phyloP scores from a whole-genome alignment of 92 coral and sea anemone species.

The Palythoa caribaeorum region DNA sequence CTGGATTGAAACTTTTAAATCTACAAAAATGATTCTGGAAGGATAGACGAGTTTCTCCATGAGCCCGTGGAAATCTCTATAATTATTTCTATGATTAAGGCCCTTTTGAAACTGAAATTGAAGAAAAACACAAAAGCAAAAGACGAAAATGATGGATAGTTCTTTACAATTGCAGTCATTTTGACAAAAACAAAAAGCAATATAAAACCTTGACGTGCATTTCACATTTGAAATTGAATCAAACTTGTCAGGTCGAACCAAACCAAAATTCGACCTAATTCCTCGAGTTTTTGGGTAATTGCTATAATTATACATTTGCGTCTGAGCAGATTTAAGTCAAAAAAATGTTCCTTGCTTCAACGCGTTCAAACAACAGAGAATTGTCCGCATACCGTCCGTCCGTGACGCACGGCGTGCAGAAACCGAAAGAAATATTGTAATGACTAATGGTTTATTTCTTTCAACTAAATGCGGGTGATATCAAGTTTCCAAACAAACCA shows the following conservation, averaged over 20 bases:
- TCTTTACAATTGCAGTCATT: no score
- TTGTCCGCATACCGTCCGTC: background rate
- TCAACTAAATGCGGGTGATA: slow-evolving; percentile 1
- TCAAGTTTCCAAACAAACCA: slow-evolving; percentile 24
- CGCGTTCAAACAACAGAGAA: background rate
- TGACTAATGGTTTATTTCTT: background rate
- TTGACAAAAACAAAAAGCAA: no score
- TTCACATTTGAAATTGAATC: background rate
- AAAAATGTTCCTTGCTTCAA: background rate
- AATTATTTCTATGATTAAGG: no score
- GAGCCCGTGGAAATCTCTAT: no score
- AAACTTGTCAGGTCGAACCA: background rate
- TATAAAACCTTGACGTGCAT: no score
- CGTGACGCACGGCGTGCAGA: background rate
- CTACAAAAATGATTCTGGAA: no score
- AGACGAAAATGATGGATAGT: no score
- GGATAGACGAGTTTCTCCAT: no score
- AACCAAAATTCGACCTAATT: background rate
- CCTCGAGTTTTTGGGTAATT: background rate
- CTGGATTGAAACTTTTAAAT: no score
- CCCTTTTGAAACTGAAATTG: no score
- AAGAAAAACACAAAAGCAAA: no score
- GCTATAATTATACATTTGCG: background rate
- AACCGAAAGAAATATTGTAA: background rate
- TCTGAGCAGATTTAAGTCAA: background rate